Percentiles rank a stretch among this genome's conserved stretches.
Conservation (phyloP, 2,797 vertebrate genomes). For the Rhinophrynus dorsalis region DNA sequence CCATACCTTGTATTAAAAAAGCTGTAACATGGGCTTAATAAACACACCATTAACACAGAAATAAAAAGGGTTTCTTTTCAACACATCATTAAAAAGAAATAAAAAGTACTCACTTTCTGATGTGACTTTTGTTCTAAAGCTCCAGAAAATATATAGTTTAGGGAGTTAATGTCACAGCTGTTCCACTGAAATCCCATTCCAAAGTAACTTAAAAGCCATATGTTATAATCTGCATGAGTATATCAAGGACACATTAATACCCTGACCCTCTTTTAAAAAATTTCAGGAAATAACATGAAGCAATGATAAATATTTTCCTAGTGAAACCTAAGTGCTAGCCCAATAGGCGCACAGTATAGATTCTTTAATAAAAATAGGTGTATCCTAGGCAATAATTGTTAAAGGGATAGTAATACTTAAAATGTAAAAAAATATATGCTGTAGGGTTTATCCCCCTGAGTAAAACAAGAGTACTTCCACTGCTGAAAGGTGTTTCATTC, state of each 20-base stretch:
- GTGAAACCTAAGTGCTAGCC: neutral
- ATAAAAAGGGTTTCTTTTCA: no score
- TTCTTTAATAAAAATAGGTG: no score
- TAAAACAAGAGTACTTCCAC: no score
- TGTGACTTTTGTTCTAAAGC: neutral
- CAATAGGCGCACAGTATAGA: no score
- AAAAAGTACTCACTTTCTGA: neutral
- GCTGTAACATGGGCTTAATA: no score
- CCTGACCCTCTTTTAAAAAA: neutral
- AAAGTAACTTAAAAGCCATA: neutral
- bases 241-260: neutral
- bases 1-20: no score
- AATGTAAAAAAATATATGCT: no score
- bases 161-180: conserved; percentile 20
- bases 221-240: neutral
- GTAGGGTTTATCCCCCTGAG: no score
- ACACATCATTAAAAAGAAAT: neutral
- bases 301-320: neutral
- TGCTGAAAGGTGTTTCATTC: no score
- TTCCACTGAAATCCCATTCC: conserved; percentile 34
- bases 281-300: neutral
- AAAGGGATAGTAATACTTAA: no score
- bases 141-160: conserved; percentile 20
- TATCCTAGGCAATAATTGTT: no score
- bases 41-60: no score